Conservation (phyloP, 2,113 vertebrate genomes). For the Chascanopsetta lugubris region DNA sequence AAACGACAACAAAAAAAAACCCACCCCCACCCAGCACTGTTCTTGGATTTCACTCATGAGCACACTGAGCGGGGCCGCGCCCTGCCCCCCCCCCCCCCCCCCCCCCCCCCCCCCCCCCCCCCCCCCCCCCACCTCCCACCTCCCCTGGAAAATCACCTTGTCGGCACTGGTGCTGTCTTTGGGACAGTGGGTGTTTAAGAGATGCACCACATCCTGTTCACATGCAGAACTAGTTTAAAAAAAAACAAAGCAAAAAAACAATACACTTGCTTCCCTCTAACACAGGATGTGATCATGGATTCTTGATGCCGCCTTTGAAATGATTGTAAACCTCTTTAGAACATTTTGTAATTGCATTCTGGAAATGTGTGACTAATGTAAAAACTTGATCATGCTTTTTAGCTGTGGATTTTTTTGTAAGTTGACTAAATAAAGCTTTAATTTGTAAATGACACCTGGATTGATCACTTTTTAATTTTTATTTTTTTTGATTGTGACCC, state of each 20-base stretch:
- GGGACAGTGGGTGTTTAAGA: background rate
- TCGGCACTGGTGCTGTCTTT: background rate
- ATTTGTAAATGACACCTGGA: conserved; percentile 3
- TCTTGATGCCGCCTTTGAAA: conserved; percentile 4
- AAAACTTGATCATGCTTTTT: conserved; percentile 11
- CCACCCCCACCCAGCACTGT: background rate
- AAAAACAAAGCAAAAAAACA: too few species aligned
- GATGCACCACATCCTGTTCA: background rate
- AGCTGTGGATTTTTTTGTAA: conserved; percentile 34
- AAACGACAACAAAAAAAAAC: background rate
- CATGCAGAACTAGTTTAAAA: background rate
- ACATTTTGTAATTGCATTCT: background rate
- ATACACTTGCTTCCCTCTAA: background rate
- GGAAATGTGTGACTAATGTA: background rate
- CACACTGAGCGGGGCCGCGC: background rate
- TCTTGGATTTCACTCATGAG: background rate
- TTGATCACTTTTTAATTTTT: background rate
- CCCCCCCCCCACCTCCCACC: background rate
- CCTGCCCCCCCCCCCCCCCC: background rate
- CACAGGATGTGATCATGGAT: background rate
- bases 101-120: background rate
- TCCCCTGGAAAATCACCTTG: too few species aligned
- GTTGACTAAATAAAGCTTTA: conserved; percentile 50
- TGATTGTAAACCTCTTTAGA: background rate
- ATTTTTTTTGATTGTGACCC: background rate